phyloP scores from a whole-genome alignment of 2,797 vertebrate species.

The Phrynocephalus forsythii region DNA sequence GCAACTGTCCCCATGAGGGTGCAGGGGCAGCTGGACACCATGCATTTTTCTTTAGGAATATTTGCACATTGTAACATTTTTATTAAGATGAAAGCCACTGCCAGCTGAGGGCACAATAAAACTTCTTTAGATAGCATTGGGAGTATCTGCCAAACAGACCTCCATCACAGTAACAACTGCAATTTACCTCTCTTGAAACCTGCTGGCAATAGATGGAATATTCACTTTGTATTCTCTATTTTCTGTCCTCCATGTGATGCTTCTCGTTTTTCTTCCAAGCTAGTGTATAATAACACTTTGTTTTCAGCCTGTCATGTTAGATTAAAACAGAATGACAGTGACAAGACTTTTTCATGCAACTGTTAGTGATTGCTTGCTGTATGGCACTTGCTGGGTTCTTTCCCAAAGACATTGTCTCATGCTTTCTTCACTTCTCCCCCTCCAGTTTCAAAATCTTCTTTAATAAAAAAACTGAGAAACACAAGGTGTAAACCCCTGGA shows the following conservation, averaged over 20 bases:
- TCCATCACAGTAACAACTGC: background rate
- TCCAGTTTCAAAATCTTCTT: background rate
- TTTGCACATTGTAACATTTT: background rate
- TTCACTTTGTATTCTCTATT: conserved; percentile 7
- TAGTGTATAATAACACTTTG: conserved; percentile 43
- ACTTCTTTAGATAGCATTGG: background rate
- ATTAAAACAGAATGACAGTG: conserved; percentile 55
- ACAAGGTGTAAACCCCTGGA: background rate
- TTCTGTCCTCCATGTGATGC: conserved; percentile 37
- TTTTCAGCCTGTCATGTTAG: conserved; percentile 59
- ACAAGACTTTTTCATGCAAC: conserved; percentile 41
- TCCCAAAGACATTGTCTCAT: conserved; percentile 23
- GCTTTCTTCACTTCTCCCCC: background rate
- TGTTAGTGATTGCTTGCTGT: conserved; percentile 37
- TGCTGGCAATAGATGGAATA: conserved; percentile 28
- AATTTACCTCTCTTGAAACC: conserved; percentile 7
- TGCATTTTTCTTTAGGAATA: background rate
- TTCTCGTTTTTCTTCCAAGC: conserved; percentile 47
- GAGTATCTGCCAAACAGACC: background rate
- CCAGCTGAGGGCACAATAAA: conserved; percentile 1
- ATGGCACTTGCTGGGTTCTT: background rate
- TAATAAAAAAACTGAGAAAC: conserved; percentile 1
- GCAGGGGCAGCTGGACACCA: background rate
- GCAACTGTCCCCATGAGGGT: background rate
- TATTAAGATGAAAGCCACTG: background rate